Percentiles rank a stretch among this genome's conserved stretches.
These are phyloP conservation scores for Dryas iulia DNA, from an alignment of 1,140 invertebrate species.

Conservation along the genomic window DNA sequence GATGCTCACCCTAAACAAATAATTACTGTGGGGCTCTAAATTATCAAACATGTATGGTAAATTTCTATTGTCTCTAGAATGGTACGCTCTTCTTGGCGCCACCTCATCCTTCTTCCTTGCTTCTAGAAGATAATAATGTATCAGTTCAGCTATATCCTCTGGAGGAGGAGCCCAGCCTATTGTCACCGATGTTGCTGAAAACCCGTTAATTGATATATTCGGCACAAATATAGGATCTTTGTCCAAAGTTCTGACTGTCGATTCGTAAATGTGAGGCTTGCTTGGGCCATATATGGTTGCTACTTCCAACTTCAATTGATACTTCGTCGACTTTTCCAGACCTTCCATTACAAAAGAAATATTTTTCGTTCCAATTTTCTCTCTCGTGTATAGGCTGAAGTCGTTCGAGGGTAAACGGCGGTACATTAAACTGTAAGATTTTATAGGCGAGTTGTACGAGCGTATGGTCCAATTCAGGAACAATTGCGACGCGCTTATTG, in stretches of 20 bases:
- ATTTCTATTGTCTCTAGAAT: constrained; percentile 83
- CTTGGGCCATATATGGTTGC: constrained; percentile 74
- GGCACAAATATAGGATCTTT: constrained; percentile 89
- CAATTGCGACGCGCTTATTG: constrained; percentile 87
- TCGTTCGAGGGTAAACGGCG: constrained; percentile 72
- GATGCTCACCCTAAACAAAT: constrained; percentile 85
- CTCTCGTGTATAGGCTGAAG: constrained; percentile 73
- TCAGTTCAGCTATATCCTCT: constrained; percentile 83
- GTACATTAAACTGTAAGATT: constrained; percentile 84
- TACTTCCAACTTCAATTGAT: constrained; percentile 78
- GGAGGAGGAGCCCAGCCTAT: constrained; percentile 88
- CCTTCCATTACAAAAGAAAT: constrained; percentile 83
- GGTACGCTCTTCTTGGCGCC: constrained; percentile 82
- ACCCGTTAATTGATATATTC: constrained; percentile 88
- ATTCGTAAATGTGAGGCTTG: constrained; percentile 74
- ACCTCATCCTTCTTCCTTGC: constrained; percentile 82
- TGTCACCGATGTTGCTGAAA: constrained; percentile 88
- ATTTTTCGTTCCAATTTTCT: constrained; percentile 81
- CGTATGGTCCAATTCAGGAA: constrained; percentile 91
- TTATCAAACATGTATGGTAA: constrained; percentile 88
- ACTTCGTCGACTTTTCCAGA: constrained; percentile 82
- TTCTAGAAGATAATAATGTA: constrained; percentile 88
- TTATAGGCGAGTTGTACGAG: constrained; percentile 87
- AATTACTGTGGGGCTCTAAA: constrained; percentile 87
- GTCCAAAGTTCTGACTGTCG: constrained; percentile 82